Conservation (phyloP, 2,797 vertebrate genomes). For the Amazona ochrocephala region DNA sequence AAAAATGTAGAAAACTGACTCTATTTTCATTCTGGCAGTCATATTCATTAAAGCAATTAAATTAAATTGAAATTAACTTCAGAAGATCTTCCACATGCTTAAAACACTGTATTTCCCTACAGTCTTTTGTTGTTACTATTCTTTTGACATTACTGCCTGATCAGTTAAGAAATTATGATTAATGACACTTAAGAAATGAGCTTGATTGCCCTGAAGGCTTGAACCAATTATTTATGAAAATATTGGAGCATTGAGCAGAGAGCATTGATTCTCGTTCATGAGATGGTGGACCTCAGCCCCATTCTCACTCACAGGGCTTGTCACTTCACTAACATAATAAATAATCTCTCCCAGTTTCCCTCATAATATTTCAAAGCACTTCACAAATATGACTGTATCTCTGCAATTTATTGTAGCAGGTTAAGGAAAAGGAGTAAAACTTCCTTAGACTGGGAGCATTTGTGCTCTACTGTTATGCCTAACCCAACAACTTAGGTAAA, state of each 20-base stretch:
- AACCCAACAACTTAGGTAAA: background rate
- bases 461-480: background rate
- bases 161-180: background rate
- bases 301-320: background rate
- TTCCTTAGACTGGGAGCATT: fast-evolving
- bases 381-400: background rate
- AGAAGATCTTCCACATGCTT: background rate
- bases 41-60: slow-evolving; percentile 33
- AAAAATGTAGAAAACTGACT: background rate
- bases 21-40: background rate
- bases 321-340: background rate
- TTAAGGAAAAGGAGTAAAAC: background rate
- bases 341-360: background rate
- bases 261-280: background rate
- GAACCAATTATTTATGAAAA: background rate
- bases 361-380: background rate
- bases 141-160: background rate
- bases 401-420: background rate
- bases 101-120: background rate
- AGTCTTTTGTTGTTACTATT: background rate
- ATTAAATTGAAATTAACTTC: slow-evolving; percentile 12
- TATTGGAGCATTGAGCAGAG: background rate
- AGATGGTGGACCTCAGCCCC: background rate
- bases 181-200: background rate
- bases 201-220: background rate